Evolutionary conservation across 1,140 invertebrate genomes (phyloP), one percentile per base, ranked within the genome.

Genomic region (Brachionus manjavacas): DNA sequence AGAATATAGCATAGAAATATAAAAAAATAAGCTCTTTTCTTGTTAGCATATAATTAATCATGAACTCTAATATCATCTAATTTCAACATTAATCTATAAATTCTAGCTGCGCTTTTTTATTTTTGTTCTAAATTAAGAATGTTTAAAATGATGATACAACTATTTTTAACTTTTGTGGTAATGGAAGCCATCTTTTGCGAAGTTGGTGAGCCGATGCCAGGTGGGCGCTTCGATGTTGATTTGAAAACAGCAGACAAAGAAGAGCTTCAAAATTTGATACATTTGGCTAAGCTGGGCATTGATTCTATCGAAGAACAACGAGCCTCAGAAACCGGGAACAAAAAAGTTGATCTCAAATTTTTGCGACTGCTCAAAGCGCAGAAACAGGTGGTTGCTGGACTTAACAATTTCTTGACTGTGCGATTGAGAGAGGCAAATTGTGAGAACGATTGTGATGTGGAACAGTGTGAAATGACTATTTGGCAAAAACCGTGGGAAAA

Each of bases 401-500:
- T 81, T 1, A 81, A 81, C 16, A 66, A 81, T 46, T 60, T 43
- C 28, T 12, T 81, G 20, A 41, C 31, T 6, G 52, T 81, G 55
- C 39, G 39, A 60, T 28, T 81, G 4, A 60, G 31, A 81, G 31
- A 25, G 9, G 79, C 16, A 11, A 31, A 46, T 28, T 81, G 79
- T 25, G 23, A 81, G 16, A 64, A 60, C 23, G 41, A 60, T 25
- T 81, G 79, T 81, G 35, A 64, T 41, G 52, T 60, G 16, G 64
- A 81, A 11, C 55, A 31, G 11, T 81, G 79, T 68, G 52, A 81
- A 3, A 43, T 81, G 52, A 64, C 49, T 12, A 25, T 81, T 14
- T 81, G 64, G 52, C 23, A 60, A 35, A 81, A 68, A 68, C 49
- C 49, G 25, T 81, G 79, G 79, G 79, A 81, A 39, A 81, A 81